Conservation (phyloP, 2,888 invertebrate genomes). For the Dimorphilus gyrociliatus region DNA sequence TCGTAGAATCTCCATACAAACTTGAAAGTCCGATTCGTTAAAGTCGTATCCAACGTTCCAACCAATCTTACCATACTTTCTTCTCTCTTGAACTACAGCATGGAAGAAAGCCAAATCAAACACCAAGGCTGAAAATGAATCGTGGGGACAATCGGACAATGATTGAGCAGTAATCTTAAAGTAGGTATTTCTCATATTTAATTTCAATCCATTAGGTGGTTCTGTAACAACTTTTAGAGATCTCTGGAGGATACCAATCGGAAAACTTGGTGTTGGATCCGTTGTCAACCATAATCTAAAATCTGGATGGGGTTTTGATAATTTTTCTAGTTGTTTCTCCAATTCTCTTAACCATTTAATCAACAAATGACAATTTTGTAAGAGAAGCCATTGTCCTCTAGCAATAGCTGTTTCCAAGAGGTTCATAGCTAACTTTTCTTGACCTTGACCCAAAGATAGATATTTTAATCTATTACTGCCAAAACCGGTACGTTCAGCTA, state of each 20-base stretch:
- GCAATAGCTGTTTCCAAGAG: constrained; percentile 36
- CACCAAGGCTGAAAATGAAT: constrained; percentile 59
- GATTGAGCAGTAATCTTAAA: constrained; percentile 61
- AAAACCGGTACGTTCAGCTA: constrained; percentile 38
- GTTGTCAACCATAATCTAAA: constrained; percentile 84
- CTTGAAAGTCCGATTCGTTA: constrained; percentile 73
- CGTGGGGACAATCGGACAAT: constrained; percentile 56
- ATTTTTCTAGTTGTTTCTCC: constrained; percentile 64
- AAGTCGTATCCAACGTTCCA: constrained; percentile 89
- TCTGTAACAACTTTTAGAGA: constrained; percentile 82
- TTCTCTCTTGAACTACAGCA: constrained; percentile 72
- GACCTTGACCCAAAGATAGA: constrained; percentile 40
- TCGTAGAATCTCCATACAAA: constrained; percentile 66
- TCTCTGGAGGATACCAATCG: constrained; percentile 69
- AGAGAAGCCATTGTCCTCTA: constrained; percentile 70
- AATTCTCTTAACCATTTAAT: constrained; percentile 59
- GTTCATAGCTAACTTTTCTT: constrained; percentile 45
- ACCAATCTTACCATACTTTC: constrained; percentile 81
- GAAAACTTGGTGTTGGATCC: constrained; percentile 67
- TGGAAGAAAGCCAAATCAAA: constrained; percentile 83
- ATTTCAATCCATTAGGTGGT: constrained; percentile 72
- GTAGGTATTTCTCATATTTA: constrained; percentile 72
- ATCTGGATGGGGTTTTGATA: constrained; percentile 67
- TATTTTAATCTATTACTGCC: constrained; percentile 37
- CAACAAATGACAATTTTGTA: constrained; percentile 78